A percentile compares a stretch with the other conserved stretches of the same genome.
Conservation (phyloP, 2,888 invertebrate species). For the Drosophila differens region DNA sequence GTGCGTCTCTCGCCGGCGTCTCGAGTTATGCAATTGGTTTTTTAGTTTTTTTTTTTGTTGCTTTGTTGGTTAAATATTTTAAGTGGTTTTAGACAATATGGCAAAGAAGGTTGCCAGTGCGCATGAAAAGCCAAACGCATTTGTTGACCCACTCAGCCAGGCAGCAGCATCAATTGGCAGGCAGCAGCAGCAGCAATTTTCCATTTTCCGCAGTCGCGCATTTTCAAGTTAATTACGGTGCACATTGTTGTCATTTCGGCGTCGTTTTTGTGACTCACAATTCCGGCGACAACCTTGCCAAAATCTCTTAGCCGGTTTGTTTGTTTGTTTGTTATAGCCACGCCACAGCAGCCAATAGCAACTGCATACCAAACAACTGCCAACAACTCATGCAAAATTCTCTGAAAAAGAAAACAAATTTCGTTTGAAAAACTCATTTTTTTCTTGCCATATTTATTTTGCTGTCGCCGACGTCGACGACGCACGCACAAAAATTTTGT, state of each 20-base stretch:
- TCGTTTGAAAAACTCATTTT: conserved; percentile 50
- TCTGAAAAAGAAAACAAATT: conserved; percentile 17
- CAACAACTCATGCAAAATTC: conserved; percentile 52
- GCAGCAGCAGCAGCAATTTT: conserved; percentile 14
- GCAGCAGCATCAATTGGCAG: conserved; percentile 13
- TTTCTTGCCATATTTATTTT: conserved; percentile 1
- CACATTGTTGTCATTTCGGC: conserved; percentile 66
- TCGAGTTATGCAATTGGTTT: conserved; percentile 70
- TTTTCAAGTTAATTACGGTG: conserved; percentile 69
- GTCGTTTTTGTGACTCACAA: conserved; percentile 30
- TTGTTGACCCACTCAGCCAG: conserved; percentile 72
- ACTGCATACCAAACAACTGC: neutral
- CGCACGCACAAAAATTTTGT: conserved; percentile 28
- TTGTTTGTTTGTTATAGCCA: conserved; percentile 9
- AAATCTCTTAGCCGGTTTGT: conserved; percentile 34
- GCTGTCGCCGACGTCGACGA: neutral
- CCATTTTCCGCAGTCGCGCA: conserved; percentile 55
- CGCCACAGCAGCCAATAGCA: neutral
- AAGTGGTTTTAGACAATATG: conserved; percentile 77
- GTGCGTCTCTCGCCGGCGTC: conserved; percentile 54
- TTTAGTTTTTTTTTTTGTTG: conserved; percentile 16
- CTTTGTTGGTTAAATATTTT: conserved; percentile 71
- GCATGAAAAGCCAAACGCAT: conserved; percentile 53
- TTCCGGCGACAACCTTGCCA: conserved; percentile 45
- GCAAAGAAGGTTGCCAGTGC: conserved; percentile 51